phyloP scores from a whole-genome alignment of 2,113 vertebrate species.

The Mormyrus iriodes region DNA sequence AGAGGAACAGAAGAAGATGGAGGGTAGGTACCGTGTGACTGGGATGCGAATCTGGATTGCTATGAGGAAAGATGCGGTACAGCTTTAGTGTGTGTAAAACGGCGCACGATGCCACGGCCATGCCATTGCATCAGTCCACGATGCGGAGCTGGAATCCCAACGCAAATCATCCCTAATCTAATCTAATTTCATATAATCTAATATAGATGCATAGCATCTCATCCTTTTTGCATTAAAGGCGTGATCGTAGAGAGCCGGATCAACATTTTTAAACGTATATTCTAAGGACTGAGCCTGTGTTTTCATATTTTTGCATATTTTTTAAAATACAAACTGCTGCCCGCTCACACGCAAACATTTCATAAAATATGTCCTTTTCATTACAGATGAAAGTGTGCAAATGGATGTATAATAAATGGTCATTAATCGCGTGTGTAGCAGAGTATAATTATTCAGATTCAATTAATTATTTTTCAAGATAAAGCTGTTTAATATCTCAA shows the following conservation, averaged over 20 bases:
- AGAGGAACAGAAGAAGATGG: constrained; percentile 51
- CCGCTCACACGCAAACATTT: not conserved
- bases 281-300: not conserved
- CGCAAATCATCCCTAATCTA: not conserved
- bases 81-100: not conserved
- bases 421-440: not conserved
- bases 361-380: not conserved
- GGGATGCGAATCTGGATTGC: not conserved
- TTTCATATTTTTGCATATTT: not conserved
- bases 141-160: constrained; percentile 14
- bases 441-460: not conserved
- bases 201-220: not conserved
- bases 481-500: not conserved
- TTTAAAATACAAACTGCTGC: not conserved
- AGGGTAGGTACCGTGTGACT: constrained; percentile 43
- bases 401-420: not conserved
- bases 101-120: constrained; percentile 39
- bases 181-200: not conserved
- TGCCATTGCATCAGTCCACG: constrained; percentile 35
- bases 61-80: not conserved
- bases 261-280: not conserved
- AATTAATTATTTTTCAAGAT: not conserved
- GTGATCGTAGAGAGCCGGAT: not conserved
- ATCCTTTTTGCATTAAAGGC: not conserved
- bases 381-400: not conserved